Conservation (phyloP, 2,113 vertebrate species). For the Otis tarda region DNA sequence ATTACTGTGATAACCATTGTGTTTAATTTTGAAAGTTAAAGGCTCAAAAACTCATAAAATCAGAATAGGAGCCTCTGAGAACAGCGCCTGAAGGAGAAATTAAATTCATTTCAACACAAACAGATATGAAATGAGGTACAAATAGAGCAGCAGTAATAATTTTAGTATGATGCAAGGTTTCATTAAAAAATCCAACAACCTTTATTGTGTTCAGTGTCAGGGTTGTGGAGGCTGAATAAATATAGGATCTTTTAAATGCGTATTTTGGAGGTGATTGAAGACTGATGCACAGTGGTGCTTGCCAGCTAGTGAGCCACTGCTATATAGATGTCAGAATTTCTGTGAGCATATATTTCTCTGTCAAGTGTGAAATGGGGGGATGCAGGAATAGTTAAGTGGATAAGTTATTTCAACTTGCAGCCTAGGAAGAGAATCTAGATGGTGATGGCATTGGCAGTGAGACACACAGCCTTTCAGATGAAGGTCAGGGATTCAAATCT, state of each 20-base stretch:
- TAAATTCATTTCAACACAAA: slow-evolving; percentile 36
- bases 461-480: background rate
- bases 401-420: background rate
- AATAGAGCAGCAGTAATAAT: slow-evolving; percentile 13
- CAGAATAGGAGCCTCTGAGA: slow-evolving; percentile 12
- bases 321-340: background rate
- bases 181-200: background rate
- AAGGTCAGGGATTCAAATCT: slow-evolving; percentile 8
- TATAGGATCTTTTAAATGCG: background rate
- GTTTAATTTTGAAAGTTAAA: slow-evolving; percentile 35
- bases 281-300: background rate
- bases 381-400: background rate
- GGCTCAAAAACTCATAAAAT: slow-evolving; percentile 27
- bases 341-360: background rate
- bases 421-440: background rate
- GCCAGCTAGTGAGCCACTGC: background rate
- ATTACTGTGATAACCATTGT: background rate
- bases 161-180: slow-evolving; percentile 4
- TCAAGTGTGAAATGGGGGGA: background rate
- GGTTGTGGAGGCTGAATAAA: background rate
- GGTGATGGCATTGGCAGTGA: background rate
- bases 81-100: slow-evolving; percentile 32
- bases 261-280: background rate
- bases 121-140: slow-evolving; percentile 28
- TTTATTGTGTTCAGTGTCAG: background rate